A percentile compares a stretch with the other conserved stretches of the same genome.
phyloP scores from a whole-genome alignment of 2,888 invertebrate species.

The Adelognathus sp. region DNA sequence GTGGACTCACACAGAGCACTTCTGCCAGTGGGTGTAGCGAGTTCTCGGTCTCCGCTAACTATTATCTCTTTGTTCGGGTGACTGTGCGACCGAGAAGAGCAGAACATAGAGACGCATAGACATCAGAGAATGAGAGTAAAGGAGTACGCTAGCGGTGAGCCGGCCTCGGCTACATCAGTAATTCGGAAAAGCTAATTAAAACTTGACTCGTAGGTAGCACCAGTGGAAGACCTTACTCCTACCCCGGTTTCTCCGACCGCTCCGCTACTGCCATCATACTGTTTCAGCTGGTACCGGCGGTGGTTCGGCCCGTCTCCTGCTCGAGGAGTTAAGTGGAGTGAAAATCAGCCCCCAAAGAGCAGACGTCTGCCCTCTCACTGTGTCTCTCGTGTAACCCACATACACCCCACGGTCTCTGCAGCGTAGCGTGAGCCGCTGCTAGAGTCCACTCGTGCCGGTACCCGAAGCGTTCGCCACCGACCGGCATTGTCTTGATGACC shows the following conservation, averaged over 20 bases:
- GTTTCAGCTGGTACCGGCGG: slow-evolving; percentile 50
- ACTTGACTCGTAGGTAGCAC: slow-evolving; percentile 75
- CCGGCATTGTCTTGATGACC: slow-evolving; percentile 64
- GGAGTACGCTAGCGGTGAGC: slow-evolving; percentile 71
- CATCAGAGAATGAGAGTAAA: slow-evolving; percentile 61
- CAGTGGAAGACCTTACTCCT: slow-evolving; percentile 59
- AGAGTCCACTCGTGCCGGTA: slow-evolving; percentile 50
- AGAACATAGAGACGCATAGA: neutral
- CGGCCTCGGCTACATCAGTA: slow-evolving; percentile 76
- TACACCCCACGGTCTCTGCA: neutral
- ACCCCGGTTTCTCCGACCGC: slow-evolving; percentile 17
- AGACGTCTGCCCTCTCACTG: slow-evolving; percentile 59
- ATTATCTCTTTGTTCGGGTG: slow-evolving; percentile 71
- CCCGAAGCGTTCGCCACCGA: slow-evolving; percentile 37
- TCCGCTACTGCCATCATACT: slow-evolving; percentile 1
- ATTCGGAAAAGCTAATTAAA: slow-evolving; percentile 80
- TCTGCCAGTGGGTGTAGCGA: slow-evolving; percentile 30
- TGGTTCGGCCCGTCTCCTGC: slow-evolving; percentile 54
- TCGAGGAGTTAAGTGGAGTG: slow-evolving; percentile 70
- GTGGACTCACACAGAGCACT: slow-evolving; percentile 27
- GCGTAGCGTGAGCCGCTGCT: slow-evolving; percentile 45
- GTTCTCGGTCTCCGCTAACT: slow-evolving; percentile 50
- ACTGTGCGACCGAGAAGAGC: slow-evolving; percentile 10
- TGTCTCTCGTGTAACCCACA: slow-evolving; percentile 27
- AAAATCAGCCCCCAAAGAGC: slow-evolving; percentile 68